Conservation (phyloP, 2,797 vertebrate genomes). For the Nyctibius grandis region DNA sequence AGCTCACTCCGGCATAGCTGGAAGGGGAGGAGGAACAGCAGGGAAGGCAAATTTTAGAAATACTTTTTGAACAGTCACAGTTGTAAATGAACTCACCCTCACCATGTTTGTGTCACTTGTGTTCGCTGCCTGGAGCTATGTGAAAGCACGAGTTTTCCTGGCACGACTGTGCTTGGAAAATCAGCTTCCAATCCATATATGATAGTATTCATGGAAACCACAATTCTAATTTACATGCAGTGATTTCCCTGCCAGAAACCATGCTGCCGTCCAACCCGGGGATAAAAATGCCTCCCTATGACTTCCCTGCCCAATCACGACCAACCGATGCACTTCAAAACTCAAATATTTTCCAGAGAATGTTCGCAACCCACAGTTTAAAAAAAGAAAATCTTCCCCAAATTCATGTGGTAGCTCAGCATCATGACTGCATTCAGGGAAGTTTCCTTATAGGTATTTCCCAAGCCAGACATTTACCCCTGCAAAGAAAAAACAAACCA, state of each 20-base stretch:
- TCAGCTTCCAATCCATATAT: constrained; percentile 62
- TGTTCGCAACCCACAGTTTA: background rate
- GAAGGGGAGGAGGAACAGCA: constrained; percentile 38
- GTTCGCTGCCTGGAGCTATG: constrained; percentile 16
- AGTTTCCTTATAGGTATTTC: background rate
- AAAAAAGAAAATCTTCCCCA: constrained; percentile 14
- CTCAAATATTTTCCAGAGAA: constrained; percentile 39
- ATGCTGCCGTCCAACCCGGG: background rate
- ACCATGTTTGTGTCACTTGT: constrained; percentile 45
- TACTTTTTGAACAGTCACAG: constrained; percentile 31
- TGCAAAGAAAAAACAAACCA: background rate
- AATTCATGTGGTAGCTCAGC: background rate
- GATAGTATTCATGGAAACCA: constrained; percentile 58
- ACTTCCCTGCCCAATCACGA: constrained; percentile 21
- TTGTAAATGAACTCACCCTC: constrained; percentile 52
- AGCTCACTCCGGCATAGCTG: background rate
- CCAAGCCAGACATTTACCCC: background rate
- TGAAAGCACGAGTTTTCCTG: constrained; percentile 53
- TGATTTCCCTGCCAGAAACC: constrained; percentile 32
- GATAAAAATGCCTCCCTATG: constrained; percentile 17
- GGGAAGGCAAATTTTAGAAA: constrained; percentile 49
- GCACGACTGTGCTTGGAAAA: constrained; percentile 41
- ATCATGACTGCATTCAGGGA: background rate
- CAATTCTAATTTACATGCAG: constrained; percentile 46
- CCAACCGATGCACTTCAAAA: background rate